Base-by-base conservation (phyloP, 1,140 invertebrate species). In the Palaemon carinicauda region DNA sequence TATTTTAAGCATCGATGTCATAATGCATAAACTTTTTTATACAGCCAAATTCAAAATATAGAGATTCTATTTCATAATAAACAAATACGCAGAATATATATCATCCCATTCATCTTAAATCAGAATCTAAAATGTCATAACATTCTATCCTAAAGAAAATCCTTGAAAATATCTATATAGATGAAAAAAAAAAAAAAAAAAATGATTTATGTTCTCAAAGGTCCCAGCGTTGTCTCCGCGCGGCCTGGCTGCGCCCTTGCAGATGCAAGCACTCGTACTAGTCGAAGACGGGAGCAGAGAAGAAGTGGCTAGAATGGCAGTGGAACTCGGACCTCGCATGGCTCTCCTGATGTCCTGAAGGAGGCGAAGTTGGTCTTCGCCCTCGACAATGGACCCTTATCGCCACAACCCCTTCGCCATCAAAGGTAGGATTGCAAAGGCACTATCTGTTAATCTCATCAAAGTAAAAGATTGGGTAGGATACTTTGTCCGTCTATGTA, bases 281-380 rank as follows among this genome's bases (percentile, higher is more conserved):
- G 74, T 84, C 29, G n/a, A 24, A 12, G 74, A 60, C 53, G 53
- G 21, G 12, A 52, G 52, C 52, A 65, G 82, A 12, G 21, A 29
- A 21, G 82, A 84, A n/a, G 52, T 56, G 7, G 82, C 73, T 17
- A 19, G 82, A 4, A 29, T 74, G 12, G 29, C 52, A 53, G 82
- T 84, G 7, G 31, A 54, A 52, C 82, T 84, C 1, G 82, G 73
- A 17, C 82, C 82, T 12, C 82, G 73, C n/a, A 84, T 84, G 82
- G 82, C 82, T 4, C 73, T 84, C 53, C 82, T 84, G 17, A 84
- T 21, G 82, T 84, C 24, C 73, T 84, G n/a, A 77, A 41, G n/a
- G 73, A 84, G 31, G 82, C 82, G 31, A 60, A 54, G 19, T 41
- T 53, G 7, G 73, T 77, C 53, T 84, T 31, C 53, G 71, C 82